A percentile compares a stretch with the other conserved stretches of the same genome.
These are phyloP conservation scores for Cliona cf. orientalis DNA, from an alignment of 37 sponge, comb jelly and placozoan species.

Conservation along the genomic window DNA sequence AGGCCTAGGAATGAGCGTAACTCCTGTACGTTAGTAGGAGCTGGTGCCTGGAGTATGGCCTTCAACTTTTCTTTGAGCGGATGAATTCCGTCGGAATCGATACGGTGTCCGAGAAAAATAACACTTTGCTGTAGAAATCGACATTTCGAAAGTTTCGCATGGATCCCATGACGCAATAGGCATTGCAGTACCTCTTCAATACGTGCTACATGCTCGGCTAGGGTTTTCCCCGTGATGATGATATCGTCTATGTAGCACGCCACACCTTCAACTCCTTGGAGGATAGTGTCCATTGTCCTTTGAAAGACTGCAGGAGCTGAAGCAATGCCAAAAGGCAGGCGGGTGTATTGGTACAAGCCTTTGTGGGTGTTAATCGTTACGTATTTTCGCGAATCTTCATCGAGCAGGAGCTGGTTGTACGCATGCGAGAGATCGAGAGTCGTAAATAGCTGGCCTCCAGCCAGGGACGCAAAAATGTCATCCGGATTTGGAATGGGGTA, in stretches of 20 bases:
- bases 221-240: neutral
- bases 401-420: neutral
- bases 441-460: neutral
- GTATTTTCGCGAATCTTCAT: neutral
- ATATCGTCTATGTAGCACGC: neutral
- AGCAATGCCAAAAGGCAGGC: constrained; percentile 15
- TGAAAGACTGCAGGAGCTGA: constrained; percentile 21
- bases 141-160: constrained; percentile 11
- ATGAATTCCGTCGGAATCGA: constrained; percentile 3
- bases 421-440: constrained; percentile 8
- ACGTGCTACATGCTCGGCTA: neutral
- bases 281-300: neutral
- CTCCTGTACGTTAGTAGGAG: constrained; percentile 2
- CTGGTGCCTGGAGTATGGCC: constrained; percentile 25
- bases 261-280: constrained; percentile 1
- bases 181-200: neutral
- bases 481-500: neutral
- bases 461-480: neutral
- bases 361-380: neutral
- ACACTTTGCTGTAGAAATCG: neutral
- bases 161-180: neutral
- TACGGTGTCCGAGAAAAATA: constrained; percentile 1
- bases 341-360: neutral
- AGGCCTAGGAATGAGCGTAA: neutral
- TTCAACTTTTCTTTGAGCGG: constrained; percentile 7